Evolutionary conservation across 2,113 vertebrate species (phyloP).

Genomic region (Sander vitreus): DNA sequence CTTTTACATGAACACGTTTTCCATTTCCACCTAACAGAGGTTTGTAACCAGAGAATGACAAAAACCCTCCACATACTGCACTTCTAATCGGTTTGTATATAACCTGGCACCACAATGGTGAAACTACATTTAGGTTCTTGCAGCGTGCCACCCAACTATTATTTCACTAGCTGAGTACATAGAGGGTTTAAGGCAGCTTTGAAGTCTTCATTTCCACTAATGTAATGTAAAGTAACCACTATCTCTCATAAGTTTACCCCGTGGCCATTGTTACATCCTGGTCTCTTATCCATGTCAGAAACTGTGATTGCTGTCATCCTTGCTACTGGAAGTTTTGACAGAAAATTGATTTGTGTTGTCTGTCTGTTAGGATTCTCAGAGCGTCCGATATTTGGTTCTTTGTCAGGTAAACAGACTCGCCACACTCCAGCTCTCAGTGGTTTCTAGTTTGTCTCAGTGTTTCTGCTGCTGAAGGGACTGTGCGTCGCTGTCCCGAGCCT

Average conservation of each 20-base stretch:
- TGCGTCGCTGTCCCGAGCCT: constrained; percentile 52
- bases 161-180: constrained; percentile 81
- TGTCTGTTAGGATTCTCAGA: constrained; percentile 64
- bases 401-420: constrained; percentile 63
- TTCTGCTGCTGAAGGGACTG: constrained; percentile 50
- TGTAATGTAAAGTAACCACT: constrained; percentile 57
- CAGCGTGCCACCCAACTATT: constrained; percentile 31
- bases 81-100: constrained; percentile 23
- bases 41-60: constrained; percentile 78
- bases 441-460: constrained; percentile 58
- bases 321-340: constrained; percentile 72
- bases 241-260: constrained; percentile 61
- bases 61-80: constrained; percentile 83
- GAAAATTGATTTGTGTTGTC: constrained; percentile 62
- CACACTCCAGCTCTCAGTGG: constrained; percentile 61
- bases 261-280: constrained; percentile 56
- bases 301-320: constrained; percentile 61
- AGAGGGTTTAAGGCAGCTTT: constrained; percentile 98
- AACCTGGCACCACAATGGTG: constrained; percentile 22
- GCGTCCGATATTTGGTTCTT: constrained; percentile 73
- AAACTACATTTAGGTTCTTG: constrained; percentile 46
- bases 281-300: constrained; percentile 62
- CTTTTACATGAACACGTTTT: constrained; percentile 59
- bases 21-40: constrained; percentile 62
- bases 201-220: constrained; percentile 70